These are phyloP conservation scores for Noctuana brunneofusca DNA, from an alignment of 2,888 invertebrate genomes.

Conservation along the genomic window DNA sequence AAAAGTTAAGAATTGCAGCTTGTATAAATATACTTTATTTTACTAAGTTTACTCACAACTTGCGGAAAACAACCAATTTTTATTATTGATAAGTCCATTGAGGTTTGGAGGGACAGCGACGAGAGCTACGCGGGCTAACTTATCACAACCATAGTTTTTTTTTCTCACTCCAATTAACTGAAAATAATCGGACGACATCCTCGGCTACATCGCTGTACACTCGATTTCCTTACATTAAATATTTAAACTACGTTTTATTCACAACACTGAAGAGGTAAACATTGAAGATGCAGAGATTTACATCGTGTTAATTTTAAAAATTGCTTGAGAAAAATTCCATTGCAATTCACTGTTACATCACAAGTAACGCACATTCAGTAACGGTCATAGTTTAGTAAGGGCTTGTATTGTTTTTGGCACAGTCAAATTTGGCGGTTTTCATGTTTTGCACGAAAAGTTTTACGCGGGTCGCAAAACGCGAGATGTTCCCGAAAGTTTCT, in stretches of 20 bases:
- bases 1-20: conserved; percentile 50
- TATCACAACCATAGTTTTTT: conserved; percentile 72
- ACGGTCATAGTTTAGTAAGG: conserved; percentile 53
- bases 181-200: conserved; percentile 35
- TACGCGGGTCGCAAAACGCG: conserved; percentile 55
- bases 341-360: conserved; percentile 59
- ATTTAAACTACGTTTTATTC: conserved; percentile 67
- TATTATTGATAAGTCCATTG: conserved; percentile 51
- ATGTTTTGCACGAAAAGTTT: conserved; percentile 59
- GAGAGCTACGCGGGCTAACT: conserved; percentile 50
- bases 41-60: conserved; percentile 72
- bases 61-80: conserved; percentile 69
- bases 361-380: conserved; percentile 47
- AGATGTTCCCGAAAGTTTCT: conserved; percentile 56
- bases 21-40: conserved; percentile 64
- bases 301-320: conserved; percentile 63
- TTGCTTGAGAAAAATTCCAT: conserved; percentile 53
- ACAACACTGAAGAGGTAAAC: conserved; percentile 82
- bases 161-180: conserved; percentile 50
- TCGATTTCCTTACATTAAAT: conserved; percentile 35
- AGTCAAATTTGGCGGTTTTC: conserved; percentile 61
- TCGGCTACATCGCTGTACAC: conserved; percentile 57
- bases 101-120: conserved; percentile 50
- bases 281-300: conserved; percentile 65
- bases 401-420: conserved; percentile 70